A percentile compares a stretch with the other conserved stretches of the same genome.
These are phyloP conservation scores for Stictocephala bisonia DNA, from an alignment of 2,888 invertebrate genomes.

Conservation along the genomic window DNA sequence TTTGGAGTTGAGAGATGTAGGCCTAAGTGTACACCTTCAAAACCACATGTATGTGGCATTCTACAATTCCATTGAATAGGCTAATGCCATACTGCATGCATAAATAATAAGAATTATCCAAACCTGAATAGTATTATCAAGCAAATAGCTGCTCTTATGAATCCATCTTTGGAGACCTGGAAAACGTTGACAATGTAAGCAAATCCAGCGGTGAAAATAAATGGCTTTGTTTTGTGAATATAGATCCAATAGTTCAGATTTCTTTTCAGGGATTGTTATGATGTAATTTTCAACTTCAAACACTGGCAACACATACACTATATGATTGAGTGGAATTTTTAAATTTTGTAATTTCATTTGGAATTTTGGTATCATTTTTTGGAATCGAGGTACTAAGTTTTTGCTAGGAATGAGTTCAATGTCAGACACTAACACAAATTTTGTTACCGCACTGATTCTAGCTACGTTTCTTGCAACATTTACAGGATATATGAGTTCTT, in stretches of 20 bases:
- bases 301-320: slow-evolving; percentile 78
- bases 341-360: slow-evolving; percentile 66
- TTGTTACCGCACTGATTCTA: slow-evolving; percentile 72
- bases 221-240: slow-evolving; percentile 70
- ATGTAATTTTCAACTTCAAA: slow-evolving; percentile 75
- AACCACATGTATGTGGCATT: too few species aligned
- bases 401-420: slow-evolving; percentile 78
- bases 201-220: slow-evolving; percentile 76
- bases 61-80: too few species aligned
- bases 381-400: slow-evolving; percentile 71
- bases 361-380: slow-evolving; percentile 69
- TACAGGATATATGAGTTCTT: slow-evolving; percentile 73
- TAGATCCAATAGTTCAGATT: slow-evolving; percentile 68
- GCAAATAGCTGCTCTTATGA: slow-evolving; percentile 51
- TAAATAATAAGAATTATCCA: too few species aligned
- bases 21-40: too few species aligned
- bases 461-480: slow-evolving; percentile 80
- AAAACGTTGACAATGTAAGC: slow-evolving; percentile 79
- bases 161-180: slow-evolving; percentile 78
- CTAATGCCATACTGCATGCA: too few species aligned
- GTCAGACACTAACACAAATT: slow-evolving; percentile 76
- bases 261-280: slow-evolving; percentile 72
- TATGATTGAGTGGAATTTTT: slow-evolving; percentile 53
- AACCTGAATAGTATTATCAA: slow-evolving; percentile 55
- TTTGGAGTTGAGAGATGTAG: too few species aligned